Base-by-base conservation (phyloP, 1,140 invertebrate species). In the Drosophila jambulina region DNA sequence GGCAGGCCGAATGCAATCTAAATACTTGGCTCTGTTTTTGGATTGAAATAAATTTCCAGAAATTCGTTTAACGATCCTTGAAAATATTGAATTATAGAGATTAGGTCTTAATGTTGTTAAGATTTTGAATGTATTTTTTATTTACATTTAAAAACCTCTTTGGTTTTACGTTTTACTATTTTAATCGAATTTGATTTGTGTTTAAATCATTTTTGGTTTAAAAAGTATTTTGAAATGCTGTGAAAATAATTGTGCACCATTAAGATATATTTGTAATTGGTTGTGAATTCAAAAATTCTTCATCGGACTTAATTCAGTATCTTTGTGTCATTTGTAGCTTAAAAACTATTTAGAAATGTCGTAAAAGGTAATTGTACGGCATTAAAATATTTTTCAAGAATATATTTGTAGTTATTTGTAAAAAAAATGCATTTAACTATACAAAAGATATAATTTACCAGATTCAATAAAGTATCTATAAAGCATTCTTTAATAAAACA, bases 1-100 rank as follows among this genome's bases (percentile, higher is more conserved):
- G n/a, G 19, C 46, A 38, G 17, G 32, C 29, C 49, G 38, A 71
- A 59, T 72, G 53, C 67, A 72, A 46, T 38, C 54, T 9, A 29
- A 43, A 62, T 43, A 42, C 34, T 13, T 36, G 0, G 49, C 43
- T 46, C 13, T 3, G 12, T 19, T 46, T 46, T 69, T 71, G 34
- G 17, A 69, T 46, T 29, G 21, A 56, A 38, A 46, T 57, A 32
- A 71, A 58, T 64, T 21, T 43, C 29, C 17, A 58, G 8, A 56
- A 42, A 23, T 23, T 38, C 10, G 29, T 56, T 56, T n/a, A 57
- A 23, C 13, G 9, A 17, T 49, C 29, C 6, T 43, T 0, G n/a
- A 40, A 23, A 42, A n/a, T 15, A 42, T 60, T 3, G 4, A n/a
- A 29, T n/a, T 4, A 9, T 17, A 29, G 15, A 21, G 4, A 21